A percentile compares a stretch with the other conserved stretches of the same genome.
Evolutionary conservation across 2,797 vertebrate species (phyloP).

Genomic region (Coreius guichenoti): DNA sequence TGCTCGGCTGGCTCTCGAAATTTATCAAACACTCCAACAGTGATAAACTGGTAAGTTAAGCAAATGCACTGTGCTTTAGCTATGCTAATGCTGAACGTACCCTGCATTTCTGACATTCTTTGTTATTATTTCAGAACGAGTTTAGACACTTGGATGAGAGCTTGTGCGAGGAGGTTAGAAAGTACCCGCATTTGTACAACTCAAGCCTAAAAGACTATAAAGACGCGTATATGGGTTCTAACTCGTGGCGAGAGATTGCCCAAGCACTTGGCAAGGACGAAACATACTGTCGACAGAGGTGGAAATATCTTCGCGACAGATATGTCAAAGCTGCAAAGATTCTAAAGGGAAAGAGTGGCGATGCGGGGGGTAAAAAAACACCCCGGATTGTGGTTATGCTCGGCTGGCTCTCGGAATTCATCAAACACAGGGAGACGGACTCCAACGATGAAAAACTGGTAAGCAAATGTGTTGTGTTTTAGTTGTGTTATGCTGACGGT

Average conservation of each 20-base stretch:
- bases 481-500: neutral
- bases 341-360: neutral
- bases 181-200: neutral
- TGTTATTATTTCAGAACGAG: neutral
- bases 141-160: neutral
- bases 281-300: neutral
- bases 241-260: neutral
- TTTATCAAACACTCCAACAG: neutral
- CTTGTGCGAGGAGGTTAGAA: neutral
- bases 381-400: neutral
- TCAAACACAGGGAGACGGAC: neutral
- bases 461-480: neutral
- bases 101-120: neutral
- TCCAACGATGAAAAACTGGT: neutral
- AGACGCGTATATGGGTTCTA: neutral
- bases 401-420: neutral
- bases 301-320: neutral
- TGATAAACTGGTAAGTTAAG: neutral
- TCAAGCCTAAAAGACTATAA: neutral
- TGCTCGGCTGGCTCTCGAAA: neutral
- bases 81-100: neutral
- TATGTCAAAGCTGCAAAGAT: neutral
- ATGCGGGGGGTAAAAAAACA: neutral
- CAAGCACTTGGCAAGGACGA: neutral
- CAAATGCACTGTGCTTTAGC: neutral